Percentiles rank a stretch among this genome's conserved stretches.
Evolutionary conservation across 2,888 invertebrate species (phyloP).

Genomic region (Stenotaenia linearis): DNA sequence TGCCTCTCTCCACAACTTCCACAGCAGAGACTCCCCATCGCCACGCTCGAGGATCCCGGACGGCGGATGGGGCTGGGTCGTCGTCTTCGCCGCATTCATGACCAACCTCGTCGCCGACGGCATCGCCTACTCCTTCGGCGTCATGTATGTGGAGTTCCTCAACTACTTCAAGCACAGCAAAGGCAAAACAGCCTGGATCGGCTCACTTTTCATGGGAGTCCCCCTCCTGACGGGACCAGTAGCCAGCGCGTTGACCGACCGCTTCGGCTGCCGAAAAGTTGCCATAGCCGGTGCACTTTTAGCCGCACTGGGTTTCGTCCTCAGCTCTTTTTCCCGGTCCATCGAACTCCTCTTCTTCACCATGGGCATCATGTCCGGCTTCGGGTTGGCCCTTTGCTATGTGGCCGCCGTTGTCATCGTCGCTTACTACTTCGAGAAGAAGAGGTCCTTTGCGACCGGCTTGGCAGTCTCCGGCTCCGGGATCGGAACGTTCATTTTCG

Average conservation of each 20-base stretch:
- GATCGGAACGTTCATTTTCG: conserved; percentile 80
- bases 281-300: conserved; percentile 72
- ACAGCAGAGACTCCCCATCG: no score
- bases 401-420: conserved; percentile 84
- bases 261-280: conserved; percentile 70
- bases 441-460: conserved; percentile 76
- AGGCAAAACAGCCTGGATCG: conserved; percentile 83
- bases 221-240: conserved; percentile 79
- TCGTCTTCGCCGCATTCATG: conserved; percentile 81
- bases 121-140: conserved; percentile 85
- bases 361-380: conserved; percentile 75
- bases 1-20: no score
- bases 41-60: no score
- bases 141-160: conserved; percentile 77
- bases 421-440: conserved; percentile 81
- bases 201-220: conserved; percentile 84
- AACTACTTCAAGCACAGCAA: conserved; percentile 77
- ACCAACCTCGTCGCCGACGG: conserved; percentile 89
- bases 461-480: conserved; percentile 81
- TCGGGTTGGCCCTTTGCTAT: conserved; percentile 77
- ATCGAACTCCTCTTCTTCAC: conserved; percentile 73
- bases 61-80: conserved; percentile 90
- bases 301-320: conserved; percentile 68
- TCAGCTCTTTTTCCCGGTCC: conserved; percentile 65
- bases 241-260: conserved; percentile 73